Percentiles rank a stretch among this genome's conserved stretches.
Conservation (phyloP, 2,797 vertebrate species). For the Lophius americanus region DNA sequence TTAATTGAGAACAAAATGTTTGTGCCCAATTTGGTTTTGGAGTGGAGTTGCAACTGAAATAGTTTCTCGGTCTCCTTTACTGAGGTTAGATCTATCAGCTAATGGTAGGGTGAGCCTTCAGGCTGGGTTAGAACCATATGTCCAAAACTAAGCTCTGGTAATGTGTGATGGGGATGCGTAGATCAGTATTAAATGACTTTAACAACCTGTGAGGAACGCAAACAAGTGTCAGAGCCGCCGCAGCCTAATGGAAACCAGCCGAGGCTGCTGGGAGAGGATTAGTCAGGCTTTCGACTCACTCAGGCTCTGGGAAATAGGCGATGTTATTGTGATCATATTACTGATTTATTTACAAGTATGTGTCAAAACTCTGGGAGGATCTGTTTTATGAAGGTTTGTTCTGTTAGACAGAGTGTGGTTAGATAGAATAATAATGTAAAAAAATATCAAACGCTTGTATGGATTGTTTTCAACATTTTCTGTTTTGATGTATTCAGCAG, state of each 20-base stretch:
- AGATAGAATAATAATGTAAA: constrained; percentile 4
- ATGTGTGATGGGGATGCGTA: constrained; percentile 27
- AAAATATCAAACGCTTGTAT: not conserved
- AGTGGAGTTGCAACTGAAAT: constrained; percentile 15
- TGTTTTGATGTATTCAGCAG: not conserved
- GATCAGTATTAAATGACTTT: constrained; percentile 60
- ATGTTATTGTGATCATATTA: constrained; percentile 44
- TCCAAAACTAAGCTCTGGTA: constrained; percentile 27
- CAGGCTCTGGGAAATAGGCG: constrained; percentile 26
- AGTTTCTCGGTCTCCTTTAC: constrained; percentile 14
- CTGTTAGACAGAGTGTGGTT: constrained; percentile 12
- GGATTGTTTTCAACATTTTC: not conserved
- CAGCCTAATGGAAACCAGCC: constrained; percentile 64
- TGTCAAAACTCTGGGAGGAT: constrained; percentile 26
- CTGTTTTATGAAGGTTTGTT: constrained; percentile 39
- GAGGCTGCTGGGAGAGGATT: constrained; percentile 41
- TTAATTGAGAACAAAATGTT: constrained; percentile 3
- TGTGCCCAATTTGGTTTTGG: constrained; percentile 15
- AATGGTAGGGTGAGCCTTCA: constrained; percentile 34
- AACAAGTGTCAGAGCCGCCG: constrained; percentile 67
- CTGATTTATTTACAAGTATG: constrained; percentile 46
- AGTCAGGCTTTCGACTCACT: constrained; percentile 35
- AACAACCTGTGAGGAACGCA: constrained; percentile 59
- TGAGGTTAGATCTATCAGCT: constrained; percentile 38
- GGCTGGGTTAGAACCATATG: constrained; percentile 29